Conservation (phyloP, 2,888 invertebrate species). For the Caenorhabditis japonica region DNA sequence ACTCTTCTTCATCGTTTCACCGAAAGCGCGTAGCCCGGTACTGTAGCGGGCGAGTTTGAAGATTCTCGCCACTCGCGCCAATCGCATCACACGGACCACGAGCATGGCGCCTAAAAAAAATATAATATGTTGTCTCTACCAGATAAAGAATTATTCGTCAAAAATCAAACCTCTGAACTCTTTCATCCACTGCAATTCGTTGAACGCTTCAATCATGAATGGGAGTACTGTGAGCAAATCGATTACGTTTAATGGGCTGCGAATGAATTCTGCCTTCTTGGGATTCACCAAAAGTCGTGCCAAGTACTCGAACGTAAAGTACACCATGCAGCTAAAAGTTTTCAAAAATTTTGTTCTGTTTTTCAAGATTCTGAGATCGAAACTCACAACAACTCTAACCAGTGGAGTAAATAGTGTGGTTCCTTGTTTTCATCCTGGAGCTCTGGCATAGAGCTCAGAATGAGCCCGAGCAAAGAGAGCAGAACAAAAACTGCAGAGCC, state of each 20-base stretch:
- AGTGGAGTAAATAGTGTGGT: conserved; percentile 58
- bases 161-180: conserved; percentile 62
- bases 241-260: conserved; percentile 74
- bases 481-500: conserved; percentile 74
- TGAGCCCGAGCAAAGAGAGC: conserved; percentile 71
- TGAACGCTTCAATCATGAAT: conserved; percentile 68
- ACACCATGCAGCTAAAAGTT: conserved; percentile 72
- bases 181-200: conserved; percentile 65
- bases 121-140: neutral
- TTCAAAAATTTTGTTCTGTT: too few relatives aligned
- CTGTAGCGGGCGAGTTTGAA: conserved; percentile 74
- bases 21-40: conserved; percentile 72
- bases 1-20: conserved; percentile 74
- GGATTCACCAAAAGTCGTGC: conserved; percentile 71
- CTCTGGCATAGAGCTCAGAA: conserved; percentile 75
- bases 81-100: conserved; percentile 73
- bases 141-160: neutral
- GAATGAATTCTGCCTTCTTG: conserved; percentile 66
- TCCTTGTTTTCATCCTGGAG: conserved; percentile 70
- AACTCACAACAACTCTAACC: conserved; percentile 48
- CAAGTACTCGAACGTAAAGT: conserved; percentile 74
- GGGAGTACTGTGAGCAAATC: conserved; percentile 72
- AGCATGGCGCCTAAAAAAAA: conserved; percentile 70
- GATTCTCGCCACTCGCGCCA: conserved; percentile 73
- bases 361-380: neutral